Evolutionary conservation across 2,888 invertebrate genomes (phyloP), one percentile per base, ranked within the genome.

Genomic region (Drosophila neonasuta): DNA sequence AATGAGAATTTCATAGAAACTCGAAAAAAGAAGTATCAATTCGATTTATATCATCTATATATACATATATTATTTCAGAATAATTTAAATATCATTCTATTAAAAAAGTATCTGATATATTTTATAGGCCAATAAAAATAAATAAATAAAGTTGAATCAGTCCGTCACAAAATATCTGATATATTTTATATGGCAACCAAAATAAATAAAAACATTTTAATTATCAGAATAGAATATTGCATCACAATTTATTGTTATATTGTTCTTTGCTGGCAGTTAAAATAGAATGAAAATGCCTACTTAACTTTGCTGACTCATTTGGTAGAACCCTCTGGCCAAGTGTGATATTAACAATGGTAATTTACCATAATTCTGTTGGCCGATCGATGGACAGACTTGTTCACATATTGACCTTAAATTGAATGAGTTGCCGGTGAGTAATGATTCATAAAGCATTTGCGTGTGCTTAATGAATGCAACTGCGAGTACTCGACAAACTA

Each of bases 381-480:
- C 55, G 59, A 63, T 51, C 45, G 15, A 62, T 44, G 5, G 11
- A 54, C 50, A 62, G 20, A 50, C 46, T 15, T 63, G 49, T 36
- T 15, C 32, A 52, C 44, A 52, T 55, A 45, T 67, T 58, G 74
- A 64, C 72, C 74, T 71, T 56, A 60, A 42, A 55, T 30, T 52
- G 50, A 46, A 45, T 54, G 59, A 71, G 58, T 60, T 42, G 61
- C 52, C 45, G 41, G 42, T 20, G 24, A 59, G 39, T 32, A 57
- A 32, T 32, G 36, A 58, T 42, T 48, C 58, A 29, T 46, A 60
- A 39, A 65, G 60, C 78, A 81, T 81, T 86, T 88, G 86, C 86
- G 88, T 86, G 86, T 71, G 42, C 15, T 50, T 88, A 86, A 86
- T 79, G 72, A 79, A 83, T 74, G 68, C 72, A 73, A 74, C 10